Percentiles rank a stretch among this genome's conserved stretches.
phyloP scores from a whole-genome alignment of 2,797 vertebrate species.

The Falco rusticolus region DNA sequence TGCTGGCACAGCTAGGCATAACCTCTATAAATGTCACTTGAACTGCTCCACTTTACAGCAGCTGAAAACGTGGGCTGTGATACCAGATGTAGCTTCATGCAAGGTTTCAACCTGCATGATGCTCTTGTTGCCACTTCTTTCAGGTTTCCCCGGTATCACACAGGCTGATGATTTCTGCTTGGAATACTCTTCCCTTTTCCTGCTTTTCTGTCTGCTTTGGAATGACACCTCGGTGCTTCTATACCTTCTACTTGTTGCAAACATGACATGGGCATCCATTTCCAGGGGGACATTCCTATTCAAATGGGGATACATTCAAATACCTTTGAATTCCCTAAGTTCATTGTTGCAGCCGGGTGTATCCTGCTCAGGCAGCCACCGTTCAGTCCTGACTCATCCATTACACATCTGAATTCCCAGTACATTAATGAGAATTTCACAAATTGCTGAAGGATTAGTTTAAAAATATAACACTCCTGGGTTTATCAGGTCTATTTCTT shows the following conservation, averaged over 20 bases:
- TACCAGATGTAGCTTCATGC: not conserved
- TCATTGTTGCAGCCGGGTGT: not conserved
- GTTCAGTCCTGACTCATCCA: not conserved
- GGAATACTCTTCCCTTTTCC: not conserved
- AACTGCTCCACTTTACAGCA: not conserved
- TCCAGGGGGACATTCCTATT: not conserved
- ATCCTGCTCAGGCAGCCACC: not conserved
- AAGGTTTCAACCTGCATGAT: rapidly evolving
- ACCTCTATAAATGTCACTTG: not conserved
- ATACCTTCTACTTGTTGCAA: not conserved
- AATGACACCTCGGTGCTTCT: not conserved
- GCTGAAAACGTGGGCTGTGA: not conserved
- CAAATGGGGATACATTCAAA: not conserved
- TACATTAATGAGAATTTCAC: not conserved
- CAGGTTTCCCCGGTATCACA: not conserved
- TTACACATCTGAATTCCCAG: not conserved
- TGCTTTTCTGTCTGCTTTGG: not conserved
- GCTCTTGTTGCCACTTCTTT: not conserved
- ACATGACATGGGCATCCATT: not conserved
- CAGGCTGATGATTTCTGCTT: not conserved
- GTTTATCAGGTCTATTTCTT: not conserved
- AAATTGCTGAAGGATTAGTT: not conserved
- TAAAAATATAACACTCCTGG: not conserved
- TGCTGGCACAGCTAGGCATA: not conserved
- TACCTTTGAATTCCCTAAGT: not conserved